Conservation (phyloP, 2,113 vertebrate species). For the Lamprologus ornatipinnis region DNA sequence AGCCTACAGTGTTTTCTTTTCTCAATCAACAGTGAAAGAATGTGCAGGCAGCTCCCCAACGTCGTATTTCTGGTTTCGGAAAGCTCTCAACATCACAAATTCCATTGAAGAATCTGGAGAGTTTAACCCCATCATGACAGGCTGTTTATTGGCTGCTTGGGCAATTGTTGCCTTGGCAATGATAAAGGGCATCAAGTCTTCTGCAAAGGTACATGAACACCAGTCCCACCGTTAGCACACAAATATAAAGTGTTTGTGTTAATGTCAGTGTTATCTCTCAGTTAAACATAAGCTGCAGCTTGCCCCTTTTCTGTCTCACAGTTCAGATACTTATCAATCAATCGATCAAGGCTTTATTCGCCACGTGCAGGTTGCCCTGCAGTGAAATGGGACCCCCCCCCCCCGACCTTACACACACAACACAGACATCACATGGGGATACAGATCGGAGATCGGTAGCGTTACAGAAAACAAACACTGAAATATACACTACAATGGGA, state of each 20-base stretch:
- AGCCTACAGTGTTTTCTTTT: background rate
- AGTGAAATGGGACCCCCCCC: background rate
- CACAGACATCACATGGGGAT: background rate
- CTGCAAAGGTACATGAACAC: slow-evolving; percentile 67
- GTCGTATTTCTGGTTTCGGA: slow-evolving; percentile 81
- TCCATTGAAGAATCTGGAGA: slow-evolving; percentile 69
- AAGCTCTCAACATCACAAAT: slow-evolving; percentile 76
- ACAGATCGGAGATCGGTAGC: background rate
- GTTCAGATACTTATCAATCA: background rate
- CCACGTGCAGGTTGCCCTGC: background rate
- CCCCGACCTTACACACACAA: background rate
- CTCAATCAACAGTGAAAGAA: slow-evolving; percentile 65
- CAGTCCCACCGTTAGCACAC: background rate
- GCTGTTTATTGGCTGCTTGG: slow-evolving; percentile 76
- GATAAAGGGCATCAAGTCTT: slow-evolving; percentile 80
- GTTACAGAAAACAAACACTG: background rate
- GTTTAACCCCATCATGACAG: slow-evolving; percentile 66
- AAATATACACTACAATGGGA: background rate
- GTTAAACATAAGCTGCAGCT: background rate
- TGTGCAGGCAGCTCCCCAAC: slow-evolving; percentile 73
- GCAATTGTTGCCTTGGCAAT: slow-evolving; percentile 68
- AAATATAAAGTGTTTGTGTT: background rate
- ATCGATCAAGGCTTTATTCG: background rate
- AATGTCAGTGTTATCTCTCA: background rate
- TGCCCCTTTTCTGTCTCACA: background rate